Evolutionary conservation across 1,140 invertebrate species (phyloP).

Genomic region (Heliconius congener): DNA sequence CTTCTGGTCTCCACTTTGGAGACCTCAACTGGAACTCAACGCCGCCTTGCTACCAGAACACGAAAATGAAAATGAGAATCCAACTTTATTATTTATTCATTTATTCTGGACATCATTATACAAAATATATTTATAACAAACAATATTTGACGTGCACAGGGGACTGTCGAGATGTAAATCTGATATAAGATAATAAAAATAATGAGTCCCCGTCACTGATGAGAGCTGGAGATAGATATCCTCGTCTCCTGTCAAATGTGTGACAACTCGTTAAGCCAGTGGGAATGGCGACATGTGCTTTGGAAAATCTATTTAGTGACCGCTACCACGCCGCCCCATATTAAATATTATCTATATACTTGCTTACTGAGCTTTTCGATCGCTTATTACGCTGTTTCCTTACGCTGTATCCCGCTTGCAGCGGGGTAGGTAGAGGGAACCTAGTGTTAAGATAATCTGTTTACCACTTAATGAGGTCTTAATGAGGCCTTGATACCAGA

Average conservation of each 20-base stretch:
- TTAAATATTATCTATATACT: not conserved
- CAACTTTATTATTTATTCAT: not conserved
- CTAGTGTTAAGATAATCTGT: too few relatives aligned
- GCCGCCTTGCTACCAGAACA: too few relatives aligned
- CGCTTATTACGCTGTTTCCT: too few relatives aligned
- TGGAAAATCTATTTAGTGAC: constrained; percentile 25
- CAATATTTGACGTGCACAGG: not conserved
- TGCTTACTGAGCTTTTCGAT: not conserved
- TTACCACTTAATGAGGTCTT: too few relatives aligned
- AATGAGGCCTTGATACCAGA: too few relatives aligned
- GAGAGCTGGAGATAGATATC: constrained; percentile 23
- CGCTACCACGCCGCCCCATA: not conserved
- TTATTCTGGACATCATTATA: not conserved
- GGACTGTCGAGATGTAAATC: constrained; percentile 28
- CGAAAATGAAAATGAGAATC: not conserved
- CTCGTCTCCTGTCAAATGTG: constrained; percentile 27
- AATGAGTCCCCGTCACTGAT: constrained; percentile 29
- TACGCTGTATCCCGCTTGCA: too few relatives aligned
- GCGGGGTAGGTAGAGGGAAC: too few relatives aligned
- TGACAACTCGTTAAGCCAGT: constrained; percentile 32
- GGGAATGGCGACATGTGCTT: constrained; percentile 32
- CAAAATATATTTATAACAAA: not conserved
- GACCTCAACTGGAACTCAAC: too few relatives aligned
- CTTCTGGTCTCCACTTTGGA: too few relatives aligned
- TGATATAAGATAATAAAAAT: constrained; percentile 27